Conservation (phyloP, 2,888 invertebrate genomes). For the Sarcophaga rosellei region DNA sequence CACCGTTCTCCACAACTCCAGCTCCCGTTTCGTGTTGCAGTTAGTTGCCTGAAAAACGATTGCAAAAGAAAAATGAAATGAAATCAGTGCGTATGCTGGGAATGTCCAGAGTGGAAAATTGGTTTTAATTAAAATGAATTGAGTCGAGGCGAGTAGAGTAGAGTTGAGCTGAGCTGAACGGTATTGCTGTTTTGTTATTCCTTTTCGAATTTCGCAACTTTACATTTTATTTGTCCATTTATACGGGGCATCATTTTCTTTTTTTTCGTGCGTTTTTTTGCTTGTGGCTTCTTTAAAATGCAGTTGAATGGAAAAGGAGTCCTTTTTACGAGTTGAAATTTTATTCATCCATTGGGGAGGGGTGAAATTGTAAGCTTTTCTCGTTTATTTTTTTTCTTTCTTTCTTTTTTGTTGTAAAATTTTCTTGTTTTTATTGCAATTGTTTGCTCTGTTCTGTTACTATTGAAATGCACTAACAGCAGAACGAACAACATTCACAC, state of each 20-base stretch:
- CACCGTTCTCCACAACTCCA: neutral
- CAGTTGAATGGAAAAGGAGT: slow-evolving; percentile 54
- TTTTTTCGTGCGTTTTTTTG: slow-evolving; percentile 8
- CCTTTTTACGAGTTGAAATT: slow-evolving; percentile 50
- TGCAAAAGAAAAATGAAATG: neutral
- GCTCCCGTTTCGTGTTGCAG: slow-evolving; percentile 39
- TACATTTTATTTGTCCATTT: slow-evolving; percentile 34
- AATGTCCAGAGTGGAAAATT: slow-evolving; percentile 70
- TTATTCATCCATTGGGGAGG: neutral
- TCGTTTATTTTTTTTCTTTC: neutral
- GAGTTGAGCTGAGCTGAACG: neutral
- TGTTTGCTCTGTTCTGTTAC: no score
- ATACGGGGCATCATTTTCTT: slow-evolving; percentile 26
- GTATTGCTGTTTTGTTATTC: slow-evolving; percentile 14
- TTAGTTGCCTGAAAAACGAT: slow-evolving; percentile 22
- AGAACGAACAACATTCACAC: slow-evolving; percentile 26
- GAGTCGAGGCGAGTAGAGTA: slow-evolving; percentile 58
- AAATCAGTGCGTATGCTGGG: slow-evolving; percentile 63
- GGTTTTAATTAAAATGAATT: slow-evolving; percentile 73
- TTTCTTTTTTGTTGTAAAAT: neutral
- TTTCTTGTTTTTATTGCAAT: slow-evolving; percentile 15
- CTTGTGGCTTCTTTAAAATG: slow-evolving; percentile 37
- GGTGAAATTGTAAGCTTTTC: neutral
- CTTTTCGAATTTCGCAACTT: slow-evolving; percentile 12
- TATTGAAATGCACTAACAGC: slow-evolving; percentile 54